Evolutionary conservation across 2,113 vertebrate species (phyloP).

Genomic region (Guaruba guarouba): DNA sequence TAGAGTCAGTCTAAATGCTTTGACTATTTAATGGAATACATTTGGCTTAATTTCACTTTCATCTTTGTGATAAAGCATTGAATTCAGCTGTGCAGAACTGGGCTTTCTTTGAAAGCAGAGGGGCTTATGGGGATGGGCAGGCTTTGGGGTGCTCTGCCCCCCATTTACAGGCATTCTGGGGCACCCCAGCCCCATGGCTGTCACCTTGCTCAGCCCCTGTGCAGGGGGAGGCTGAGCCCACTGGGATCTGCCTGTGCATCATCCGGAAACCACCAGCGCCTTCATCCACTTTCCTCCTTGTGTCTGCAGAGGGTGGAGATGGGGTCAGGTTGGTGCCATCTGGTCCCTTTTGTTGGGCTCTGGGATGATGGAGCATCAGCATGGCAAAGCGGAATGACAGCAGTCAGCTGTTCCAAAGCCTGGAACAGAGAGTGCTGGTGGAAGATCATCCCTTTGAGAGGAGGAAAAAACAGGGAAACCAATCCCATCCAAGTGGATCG

Average conservation of each 20-base stretch:
- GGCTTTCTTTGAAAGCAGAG: background rate
- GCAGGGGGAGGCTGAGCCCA: background rate
- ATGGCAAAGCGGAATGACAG: fast-evolving
- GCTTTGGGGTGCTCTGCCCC: background rate
- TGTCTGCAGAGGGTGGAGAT: background rate
- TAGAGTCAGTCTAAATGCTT: background rate
- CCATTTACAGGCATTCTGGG: background rate
- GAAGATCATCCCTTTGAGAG: background rate
- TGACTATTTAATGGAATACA: slow-evolving; percentile 44
- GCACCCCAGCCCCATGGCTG: background rate
- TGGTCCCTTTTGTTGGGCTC: background rate
- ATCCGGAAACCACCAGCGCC: background rate
- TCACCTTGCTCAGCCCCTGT: background rate
- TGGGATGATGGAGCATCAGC: background rate
- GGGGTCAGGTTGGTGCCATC: fast-evolving
- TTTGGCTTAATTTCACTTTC: slow-evolving; percentile 46
- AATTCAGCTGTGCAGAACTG: background rate
- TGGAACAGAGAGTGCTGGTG: fast-evolving
- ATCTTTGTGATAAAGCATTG: slow-evolving; percentile 3
- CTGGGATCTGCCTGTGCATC: fast-evolving
- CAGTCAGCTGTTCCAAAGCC: fast-evolving
- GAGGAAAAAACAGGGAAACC: background rate
- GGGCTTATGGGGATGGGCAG: background rate
- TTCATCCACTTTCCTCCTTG: background rate
- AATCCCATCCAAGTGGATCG: fast-evolving